Conservation (phyloP, 1,140 invertebrate genomes). For the Protaetia brevitarsis region DNA sequence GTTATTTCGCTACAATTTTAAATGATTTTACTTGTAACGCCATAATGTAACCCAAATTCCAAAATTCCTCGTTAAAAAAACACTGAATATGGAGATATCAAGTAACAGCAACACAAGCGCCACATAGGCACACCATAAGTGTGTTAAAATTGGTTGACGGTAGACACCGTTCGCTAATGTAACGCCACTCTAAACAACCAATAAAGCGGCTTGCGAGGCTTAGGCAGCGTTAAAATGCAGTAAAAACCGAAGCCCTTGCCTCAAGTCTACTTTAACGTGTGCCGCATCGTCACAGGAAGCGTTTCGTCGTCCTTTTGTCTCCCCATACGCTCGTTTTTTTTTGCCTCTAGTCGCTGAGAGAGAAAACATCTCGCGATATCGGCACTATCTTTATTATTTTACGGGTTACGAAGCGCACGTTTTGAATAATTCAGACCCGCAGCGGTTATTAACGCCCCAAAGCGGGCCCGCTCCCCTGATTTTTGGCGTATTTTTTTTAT, state of each 20-base stretch:
- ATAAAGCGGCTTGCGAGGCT: slow-evolving; percentile 46
- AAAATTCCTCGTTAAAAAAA: no score
- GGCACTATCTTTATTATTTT: slow-evolving; percentile 46
- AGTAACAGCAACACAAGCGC: no score
- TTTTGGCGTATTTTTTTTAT: neutral
- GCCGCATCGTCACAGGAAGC: neutral
- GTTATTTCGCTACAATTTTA: no score
- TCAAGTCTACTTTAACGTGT: neutral
- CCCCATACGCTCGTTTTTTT: slow-evolving; percentile 37
- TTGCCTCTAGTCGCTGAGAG: slow-evolving; percentile 19
- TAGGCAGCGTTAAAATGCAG: slow-evolving; percentile 47
- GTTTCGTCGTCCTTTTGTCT: slow-evolving; percentile 37
- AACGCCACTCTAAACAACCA: slow-evolving; percentile 45
- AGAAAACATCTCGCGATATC: slow-evolving; percentile 13
- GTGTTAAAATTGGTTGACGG: slow-evolving; percentile 12
- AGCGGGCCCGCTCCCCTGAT: neutral
- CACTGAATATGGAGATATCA: no score
- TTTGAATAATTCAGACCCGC: slow-evolving; percentile 24
- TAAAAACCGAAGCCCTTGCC: slow-evolving; percentile 44
- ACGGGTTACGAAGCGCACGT: slow-evolving; percentile 42
- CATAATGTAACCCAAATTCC: no score
- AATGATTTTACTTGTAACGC: no score
- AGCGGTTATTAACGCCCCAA: slow-evolving; percentile 8
- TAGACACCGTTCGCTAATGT: slow-evolving; percentile 37
- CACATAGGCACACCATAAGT: no score